phyloP scores from a whole-genome alignment of 2,797 vertebrate species.

The Chelon auratus region DNA sequence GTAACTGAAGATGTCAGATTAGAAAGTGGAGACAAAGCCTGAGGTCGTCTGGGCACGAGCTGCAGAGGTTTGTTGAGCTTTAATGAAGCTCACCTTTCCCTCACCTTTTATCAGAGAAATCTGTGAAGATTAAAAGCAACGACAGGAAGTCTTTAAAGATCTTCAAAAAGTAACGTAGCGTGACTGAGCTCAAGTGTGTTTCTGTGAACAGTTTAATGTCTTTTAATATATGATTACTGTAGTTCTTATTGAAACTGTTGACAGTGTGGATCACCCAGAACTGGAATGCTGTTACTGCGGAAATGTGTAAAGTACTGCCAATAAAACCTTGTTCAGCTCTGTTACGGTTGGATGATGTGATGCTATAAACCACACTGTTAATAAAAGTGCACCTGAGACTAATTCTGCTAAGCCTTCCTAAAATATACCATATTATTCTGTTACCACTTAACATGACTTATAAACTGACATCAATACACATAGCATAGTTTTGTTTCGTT shows the following conservation, averaged over 20 bases:
- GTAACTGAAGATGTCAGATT: background rate
- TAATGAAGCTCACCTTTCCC: slow-evolving; percentile 3
- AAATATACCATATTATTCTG: too few relatives aligned
- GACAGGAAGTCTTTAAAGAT: slow-evolving; percentile 10
- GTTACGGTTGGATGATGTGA: too few relatives aligned
- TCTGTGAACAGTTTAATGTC: too few relatives aligned
- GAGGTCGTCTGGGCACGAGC: background rate
- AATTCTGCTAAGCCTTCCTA: too few relatives aligned
- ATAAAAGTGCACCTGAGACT: too few relatives aligned
- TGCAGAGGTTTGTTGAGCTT: slow-evolving; percentile 20
- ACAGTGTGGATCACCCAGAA: background rate
- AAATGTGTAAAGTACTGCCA: too few relatives aligned
- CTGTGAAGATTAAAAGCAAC: background rate
- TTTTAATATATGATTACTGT: slow-evolving; percentile 1
- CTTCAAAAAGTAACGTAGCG: background rate
- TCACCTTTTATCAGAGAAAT: slow-evolving; percentile 4
- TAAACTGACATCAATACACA: too few relatives aligned
- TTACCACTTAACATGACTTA: too few relatives aligned
- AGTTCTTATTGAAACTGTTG: slow-evolving; percentile 16
- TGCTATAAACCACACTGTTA: too few relatives aligned
- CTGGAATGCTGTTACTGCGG: too few relatives aligned
- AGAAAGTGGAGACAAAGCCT: slow-evolving; percentile 33
- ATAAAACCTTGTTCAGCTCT: too few relatives aligned
- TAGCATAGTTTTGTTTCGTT: too few relatives aligned
- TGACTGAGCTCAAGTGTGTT: slow-evolving; percentile 3